Conservation (phyloP, 2,797 vertebrate species). For the Sebastes hubbsi region DNA sequence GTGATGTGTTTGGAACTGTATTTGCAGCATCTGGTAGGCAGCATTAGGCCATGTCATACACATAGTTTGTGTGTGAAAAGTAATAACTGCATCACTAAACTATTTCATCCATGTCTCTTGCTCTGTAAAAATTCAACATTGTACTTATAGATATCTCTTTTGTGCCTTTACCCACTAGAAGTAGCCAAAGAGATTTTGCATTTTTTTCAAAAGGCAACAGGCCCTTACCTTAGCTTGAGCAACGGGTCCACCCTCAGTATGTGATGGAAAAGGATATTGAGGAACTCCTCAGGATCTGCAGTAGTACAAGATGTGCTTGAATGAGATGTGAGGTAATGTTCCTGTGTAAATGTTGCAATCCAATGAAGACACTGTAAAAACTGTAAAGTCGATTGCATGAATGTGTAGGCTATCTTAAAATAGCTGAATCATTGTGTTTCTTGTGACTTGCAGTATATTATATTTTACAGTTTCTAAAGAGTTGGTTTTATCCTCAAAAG, state of each 20-base stretch:
- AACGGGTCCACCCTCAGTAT: conserved; percentile 97
- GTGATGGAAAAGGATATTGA: conserved; percentile 98
- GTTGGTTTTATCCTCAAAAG: not conserved
- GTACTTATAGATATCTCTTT: not conserved
- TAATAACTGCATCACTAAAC: not conserved
- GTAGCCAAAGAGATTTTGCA: not conserved
- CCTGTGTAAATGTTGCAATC: not conserved
- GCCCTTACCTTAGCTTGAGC: conserved; percentile 92
- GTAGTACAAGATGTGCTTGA: conserved; percentile 6
- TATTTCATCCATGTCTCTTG: not conserved
- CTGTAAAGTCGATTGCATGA: not conserved
- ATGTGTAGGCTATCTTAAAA: not conserved
- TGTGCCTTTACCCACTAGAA: not conserved
- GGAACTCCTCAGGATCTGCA: conserved; percentile 97
- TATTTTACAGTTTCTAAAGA: not conserved
- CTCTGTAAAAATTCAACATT: not conserved
- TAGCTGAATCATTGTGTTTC: not conserved
- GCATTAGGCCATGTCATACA: not conserved
- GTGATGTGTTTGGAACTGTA: not conserved
- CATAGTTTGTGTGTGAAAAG: not conserved
- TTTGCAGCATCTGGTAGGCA: not conserved
- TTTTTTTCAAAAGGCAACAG: not conserved
- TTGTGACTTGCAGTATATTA: no score
- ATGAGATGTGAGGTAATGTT: not conserved
- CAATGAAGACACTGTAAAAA: not conserved